Evolutionary conservation across 2,888 invertebrate species (phyloP).

Genomic region (Xanthorhoe designata): DNA sequence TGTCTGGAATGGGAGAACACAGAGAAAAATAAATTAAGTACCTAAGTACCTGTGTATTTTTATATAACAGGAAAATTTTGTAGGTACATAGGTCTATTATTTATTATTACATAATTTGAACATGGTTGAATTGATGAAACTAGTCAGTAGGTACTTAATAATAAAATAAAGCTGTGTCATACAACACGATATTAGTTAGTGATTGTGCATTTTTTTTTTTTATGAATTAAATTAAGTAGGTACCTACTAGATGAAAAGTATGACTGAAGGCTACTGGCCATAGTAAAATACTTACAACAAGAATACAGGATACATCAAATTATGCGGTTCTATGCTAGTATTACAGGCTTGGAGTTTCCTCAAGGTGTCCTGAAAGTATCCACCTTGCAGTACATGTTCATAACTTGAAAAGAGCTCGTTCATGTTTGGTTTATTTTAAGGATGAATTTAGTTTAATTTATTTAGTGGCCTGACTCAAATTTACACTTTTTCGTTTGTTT

Average conservation of each 20-base stretch:
- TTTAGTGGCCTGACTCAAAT: not conserved
- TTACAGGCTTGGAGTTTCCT: conserved; percentile 92
- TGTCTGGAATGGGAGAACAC: conserved; percentile 84
- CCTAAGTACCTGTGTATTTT: too few species aligned
- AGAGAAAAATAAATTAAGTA: too few species aligned
- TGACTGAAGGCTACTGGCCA: not conserved
- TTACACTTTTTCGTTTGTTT: not conserved
- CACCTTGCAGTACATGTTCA: conserved; percentile 91
- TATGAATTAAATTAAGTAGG: not conserved
- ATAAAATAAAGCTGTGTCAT: too few species aligned
- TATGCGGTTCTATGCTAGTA: conserved; percentile 89
- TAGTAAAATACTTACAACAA: conserved; percentile 87
- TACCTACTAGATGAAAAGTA: not conserved
- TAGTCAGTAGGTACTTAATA: too few species aligned
- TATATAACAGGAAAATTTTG: too few species aligned
- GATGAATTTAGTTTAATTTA: not conserved
- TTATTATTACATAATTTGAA: too few species aligned
- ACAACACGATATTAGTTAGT: too few species aligned
- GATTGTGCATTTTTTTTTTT: not conserved
- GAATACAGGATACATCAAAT: conserved; percentile 96
- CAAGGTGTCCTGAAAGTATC: conserved; percentile 93
- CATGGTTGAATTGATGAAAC: too few species aligned
- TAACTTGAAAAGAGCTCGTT: conserved; percentile 71
- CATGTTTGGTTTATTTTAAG: conserved; percentile 61
- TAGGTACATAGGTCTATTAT: not conserved